Evolutionary conservation across 2,797 vertebrate species (phyloP), one percentile per base, ranked within the genome.

Genomic region (Anguilla anguilla): DNA sequence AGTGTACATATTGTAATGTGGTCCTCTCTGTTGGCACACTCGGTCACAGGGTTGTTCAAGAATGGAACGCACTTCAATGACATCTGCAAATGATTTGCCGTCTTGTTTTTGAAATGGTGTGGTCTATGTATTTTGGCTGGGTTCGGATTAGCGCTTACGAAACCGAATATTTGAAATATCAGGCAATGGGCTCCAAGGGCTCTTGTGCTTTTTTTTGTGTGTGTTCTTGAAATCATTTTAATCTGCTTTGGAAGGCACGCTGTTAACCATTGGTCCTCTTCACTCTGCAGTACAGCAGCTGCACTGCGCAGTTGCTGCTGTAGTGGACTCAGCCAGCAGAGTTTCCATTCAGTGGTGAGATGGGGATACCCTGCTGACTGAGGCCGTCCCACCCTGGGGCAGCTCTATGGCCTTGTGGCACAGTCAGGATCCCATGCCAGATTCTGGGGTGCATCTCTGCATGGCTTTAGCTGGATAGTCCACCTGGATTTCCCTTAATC

Each of bases 31-130:
- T 72, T 77, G 49, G 69, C 55, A 61, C 61, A 49, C 15, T 67
- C 22, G 31, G 79, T 67, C 57, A 88, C 43, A 53, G 67, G 83
- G 82, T 43, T 25, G 2, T 55, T 19, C n/a, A n/a, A 85, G 61
- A 88, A 85, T 53, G 74, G 43, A 88, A 53, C 35, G 39, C 64
- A 84, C 46, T 81, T 84, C 83, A 59, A 88, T 84, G 61, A 87
- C 87, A 85, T 87, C 69, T 74, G 83, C 53, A 85, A 77, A 67
- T 57, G 85, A 85, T 88, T 85, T 85, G 59, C 19, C 25, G 61
- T 79, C 82, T 85, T 67, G 55, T 86, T 86, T 72, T 15, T 49
- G 82, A 59, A 51, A 4, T 79, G 53, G 85, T 74, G 31, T 74
- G 77, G 28, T 72, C 87, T 88, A 39, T 82, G 59, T 49, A 53